Evolutionary conservation across 1,140 invertebrate species (phyloP).

Genomic region (Drosophila teissieri): DNA sequence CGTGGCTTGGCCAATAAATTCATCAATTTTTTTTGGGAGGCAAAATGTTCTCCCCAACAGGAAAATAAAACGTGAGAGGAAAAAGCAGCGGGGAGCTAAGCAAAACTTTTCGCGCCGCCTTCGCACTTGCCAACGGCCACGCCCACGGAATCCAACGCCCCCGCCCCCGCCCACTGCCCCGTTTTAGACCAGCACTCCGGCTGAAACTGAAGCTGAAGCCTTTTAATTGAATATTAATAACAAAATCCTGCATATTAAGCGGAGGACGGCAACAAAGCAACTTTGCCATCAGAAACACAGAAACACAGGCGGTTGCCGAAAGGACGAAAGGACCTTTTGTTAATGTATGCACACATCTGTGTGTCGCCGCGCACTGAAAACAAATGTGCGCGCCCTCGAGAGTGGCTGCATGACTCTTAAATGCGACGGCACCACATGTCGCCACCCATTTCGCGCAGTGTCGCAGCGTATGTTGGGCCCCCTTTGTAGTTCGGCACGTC

Average conservation of each 20-base stretch:
- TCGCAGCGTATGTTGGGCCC: conserved; percentile 6
- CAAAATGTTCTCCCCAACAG: too few species aligned
- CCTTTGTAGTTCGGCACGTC: conserved; percentile 35
- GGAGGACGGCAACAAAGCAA: conserved; percentile 39
- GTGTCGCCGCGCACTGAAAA: background rate
- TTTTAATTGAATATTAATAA: conserved; percentile 70
- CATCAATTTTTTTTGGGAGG: conserved; percentile 40
- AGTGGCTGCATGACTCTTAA: background rate
- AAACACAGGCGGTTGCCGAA: conserved; percentile 31
- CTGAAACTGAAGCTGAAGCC: conserved; percentile 42
- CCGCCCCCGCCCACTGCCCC: background rate
- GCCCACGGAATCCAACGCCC: background rate
- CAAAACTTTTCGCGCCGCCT: conserved; percentile 40
- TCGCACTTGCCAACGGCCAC: conserved; percentile 3
- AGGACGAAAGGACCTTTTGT: conserved; percentile 49
- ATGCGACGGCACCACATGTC: too few species aligned
- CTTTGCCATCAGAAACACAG: conserved; percentile 34
- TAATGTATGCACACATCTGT: conserved; percentile 55
- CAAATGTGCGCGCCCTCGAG: too few species aligned
- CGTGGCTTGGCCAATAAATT: conserved; percentile 53
- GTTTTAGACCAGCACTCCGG: conserved; percentile 9
- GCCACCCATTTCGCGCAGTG: conserved; percentile 13
- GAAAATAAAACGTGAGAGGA: conserved; percentile 14
- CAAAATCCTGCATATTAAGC: conserved; percentile 67
- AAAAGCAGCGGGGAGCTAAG: conserved; percentile 27